Conservation (phyloP, 2,888 invertebrate genomes). For the Hoplodrina blanda region DNA sequence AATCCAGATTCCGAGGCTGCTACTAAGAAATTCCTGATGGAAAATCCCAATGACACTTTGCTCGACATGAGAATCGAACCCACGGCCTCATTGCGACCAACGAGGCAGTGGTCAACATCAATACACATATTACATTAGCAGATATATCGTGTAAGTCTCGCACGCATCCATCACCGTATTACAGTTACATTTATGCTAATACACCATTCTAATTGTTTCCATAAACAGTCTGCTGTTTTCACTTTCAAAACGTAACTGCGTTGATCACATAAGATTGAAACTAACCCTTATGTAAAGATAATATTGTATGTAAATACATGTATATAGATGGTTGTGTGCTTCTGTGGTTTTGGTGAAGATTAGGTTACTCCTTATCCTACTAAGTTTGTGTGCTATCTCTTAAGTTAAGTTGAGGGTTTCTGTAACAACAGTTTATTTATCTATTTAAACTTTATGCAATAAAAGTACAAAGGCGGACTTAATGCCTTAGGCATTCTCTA, state of each 20-base stretch:
- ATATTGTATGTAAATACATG: conserved; percentile 15
- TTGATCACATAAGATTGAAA: conserved; percentile 57
- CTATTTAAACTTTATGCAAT: no score
- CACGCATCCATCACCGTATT: conserved; percentile 53
- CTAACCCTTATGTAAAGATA: conserved; percentile 51
- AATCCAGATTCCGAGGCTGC: no score
- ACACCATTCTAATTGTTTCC: conserved; percentile 61
- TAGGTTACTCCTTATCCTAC: background rate
- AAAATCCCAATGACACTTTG: no score
- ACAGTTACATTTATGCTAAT: conserved; percentile 71
- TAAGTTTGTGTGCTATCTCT: no score
- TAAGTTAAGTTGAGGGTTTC: no score
- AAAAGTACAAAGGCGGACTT: no score
- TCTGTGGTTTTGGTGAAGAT: conserved; percentile 1
- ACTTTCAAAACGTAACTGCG: conserved; percentile 74
- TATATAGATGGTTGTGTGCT: background rate
- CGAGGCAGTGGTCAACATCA: no score
- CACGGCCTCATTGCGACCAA: no score
- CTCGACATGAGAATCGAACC: no score
- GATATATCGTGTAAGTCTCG: conserved; percentile 44
- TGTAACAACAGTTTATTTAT: no score
- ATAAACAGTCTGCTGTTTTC: conserved; percentile 69
- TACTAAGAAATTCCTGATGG: no score
- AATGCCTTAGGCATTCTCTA: no score
- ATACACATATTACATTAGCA: conserved; percentile 25